Evolutionary conservation across 2,888 invertebrate genomes (phyloP).

Genomic region (Neoaliturus tenellus): DNA sequence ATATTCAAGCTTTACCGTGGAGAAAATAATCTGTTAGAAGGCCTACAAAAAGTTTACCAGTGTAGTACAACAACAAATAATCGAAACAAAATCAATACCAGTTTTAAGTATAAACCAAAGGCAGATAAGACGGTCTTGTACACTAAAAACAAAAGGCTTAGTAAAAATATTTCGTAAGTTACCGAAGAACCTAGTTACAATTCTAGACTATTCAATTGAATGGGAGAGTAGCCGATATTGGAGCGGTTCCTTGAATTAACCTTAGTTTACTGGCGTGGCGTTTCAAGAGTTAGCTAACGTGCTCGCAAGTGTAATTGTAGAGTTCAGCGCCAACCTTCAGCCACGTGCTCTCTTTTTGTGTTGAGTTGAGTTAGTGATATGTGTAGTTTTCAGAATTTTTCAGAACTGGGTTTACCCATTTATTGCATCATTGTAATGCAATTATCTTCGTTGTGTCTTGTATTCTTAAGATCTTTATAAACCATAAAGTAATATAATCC

Average conservation of each 20-base stretch:
- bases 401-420: neutral
- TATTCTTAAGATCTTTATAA: neutral
- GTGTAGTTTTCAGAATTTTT: neutral
- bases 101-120: too few species aligned
- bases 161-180: too few species aligned
- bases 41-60: too few species aligned
- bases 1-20: too few species aligned
- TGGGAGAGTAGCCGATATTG: conserved; percentile 11
- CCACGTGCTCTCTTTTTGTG: neutral
- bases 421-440: neutral
- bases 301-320: neutral
- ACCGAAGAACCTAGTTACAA: too few species aligned
- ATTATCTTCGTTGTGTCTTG: neutral
- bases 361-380: neutral
- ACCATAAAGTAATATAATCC: neutral
- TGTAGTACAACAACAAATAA: too few species aligned
- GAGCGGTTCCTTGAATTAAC: neutral
- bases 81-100: too few species aligned
- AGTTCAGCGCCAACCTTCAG: neutral
- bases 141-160: too few species aligned
- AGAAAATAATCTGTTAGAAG: too few species aligned
- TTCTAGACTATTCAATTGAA: too few species aligned
- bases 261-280: neutral
- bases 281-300: neutral
- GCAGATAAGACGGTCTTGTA: too few species aligned